Base-by-base conservation (phyloP, 2,797 vertebrate genomes). In the Pangasius macronema region DNA sequence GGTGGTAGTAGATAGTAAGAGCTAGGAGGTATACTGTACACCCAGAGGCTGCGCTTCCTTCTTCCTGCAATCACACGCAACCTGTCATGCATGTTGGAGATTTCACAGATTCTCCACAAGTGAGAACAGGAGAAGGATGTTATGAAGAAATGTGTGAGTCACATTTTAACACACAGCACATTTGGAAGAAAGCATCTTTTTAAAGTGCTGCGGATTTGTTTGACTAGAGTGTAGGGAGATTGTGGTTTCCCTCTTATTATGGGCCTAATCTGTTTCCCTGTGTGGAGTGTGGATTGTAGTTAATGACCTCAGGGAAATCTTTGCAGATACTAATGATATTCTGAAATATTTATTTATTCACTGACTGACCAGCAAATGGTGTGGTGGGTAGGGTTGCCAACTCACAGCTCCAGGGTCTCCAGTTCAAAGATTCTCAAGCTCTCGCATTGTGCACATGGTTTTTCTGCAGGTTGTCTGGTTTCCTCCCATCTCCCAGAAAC, bases 141-240 rank as follows among this genome's bases (percentile, higher is more conserved):
- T 75, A 77, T 39, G 20, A 75, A 73, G 22, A n/a, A 65, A 53
- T 18, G 39, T 82, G 51, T 81, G 39, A 82, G 42, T 75, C 63
- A 30, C 51, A 83, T 75, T 51, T 87, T 33, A 39, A 84, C 33
- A 22, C 61, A 84, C 59, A 79, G 49, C 49, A 68, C 30, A 65
- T 87, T 84, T 55, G 36, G 24, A 83, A 16, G 59, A 59, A 76
- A 76, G 51, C 10, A n/a, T 87, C 39, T 65, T 87, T 83, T 82
- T 27, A 24, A 76, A 63, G 46, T 49, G 39, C n/a, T 46, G 36
- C 42, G 36, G 55, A 39, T 42, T 82, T n/a, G 16, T 57, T 67
- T 59, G 20, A 3, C 22, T 20, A 5, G 24, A 39, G 55, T 22
- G 53, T 27, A 72, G 46, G 33, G 42, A 59, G 30, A 73, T 27